A percentile compares a stretch with the other conserved stretches of the same genome.
phyloP scores from a whole-genome alignment of 2,888 invertebrate genomes.

The Agriotes lineatus region DNA sequence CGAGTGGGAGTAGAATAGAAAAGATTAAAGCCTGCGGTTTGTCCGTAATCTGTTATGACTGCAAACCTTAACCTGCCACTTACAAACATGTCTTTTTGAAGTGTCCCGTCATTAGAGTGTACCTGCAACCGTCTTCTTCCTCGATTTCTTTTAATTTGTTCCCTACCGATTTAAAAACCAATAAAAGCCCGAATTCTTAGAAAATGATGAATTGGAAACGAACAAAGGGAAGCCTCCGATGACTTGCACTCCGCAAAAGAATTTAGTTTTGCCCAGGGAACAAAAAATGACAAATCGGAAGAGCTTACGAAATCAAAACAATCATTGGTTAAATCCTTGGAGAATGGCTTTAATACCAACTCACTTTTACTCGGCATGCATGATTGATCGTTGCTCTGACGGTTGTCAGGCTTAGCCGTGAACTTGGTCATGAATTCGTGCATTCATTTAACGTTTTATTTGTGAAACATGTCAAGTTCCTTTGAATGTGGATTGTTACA shows the following conservation, averaged over 20 bases:
- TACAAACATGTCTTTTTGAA: slow-evolving; percentile 17
- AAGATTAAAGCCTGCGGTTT: slow-evolving; percentile 1
- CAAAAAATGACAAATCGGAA: slow-evolving; percentile 29
- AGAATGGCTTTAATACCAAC: slow-evolving; percentile 19
- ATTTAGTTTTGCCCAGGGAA: slow-evolving; percentile 26
- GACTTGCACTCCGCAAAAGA: slow-evolving; percentile 25
- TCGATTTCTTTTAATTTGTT: background rate
- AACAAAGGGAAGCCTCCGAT: slow-evolving; percentile 13
- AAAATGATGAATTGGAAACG: slow-evolving; percentile 8
- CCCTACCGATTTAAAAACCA: background rate
- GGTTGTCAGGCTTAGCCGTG: slow-evolving; percentile 25
- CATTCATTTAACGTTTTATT: background rate
- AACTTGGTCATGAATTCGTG: slow-evolving; percentile 16
- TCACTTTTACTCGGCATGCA: slow-evolving; percentile 22
- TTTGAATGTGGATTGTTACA: background rate
- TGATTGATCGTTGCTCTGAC: slow-evolving; percentile 16
- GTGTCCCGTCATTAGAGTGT: background rate
- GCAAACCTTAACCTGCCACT: slow-evolving; percentile 19
- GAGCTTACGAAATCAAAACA: slow-evolving; percentile 28
- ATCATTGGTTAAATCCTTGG: slow-evolving; percentile 11
- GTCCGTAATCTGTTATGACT: slow-evolving; percentile 23
- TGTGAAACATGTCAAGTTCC: background rate
- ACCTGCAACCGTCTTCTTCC: background rate
- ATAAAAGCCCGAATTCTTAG: slow-evolving; percentile 8
- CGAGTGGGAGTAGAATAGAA: slow-evolving; percentile 11